phyloP scores from a whole-genome alignment of 2,797 vertebrate genomes.

The Rhinoraja longicauda region DNA sequence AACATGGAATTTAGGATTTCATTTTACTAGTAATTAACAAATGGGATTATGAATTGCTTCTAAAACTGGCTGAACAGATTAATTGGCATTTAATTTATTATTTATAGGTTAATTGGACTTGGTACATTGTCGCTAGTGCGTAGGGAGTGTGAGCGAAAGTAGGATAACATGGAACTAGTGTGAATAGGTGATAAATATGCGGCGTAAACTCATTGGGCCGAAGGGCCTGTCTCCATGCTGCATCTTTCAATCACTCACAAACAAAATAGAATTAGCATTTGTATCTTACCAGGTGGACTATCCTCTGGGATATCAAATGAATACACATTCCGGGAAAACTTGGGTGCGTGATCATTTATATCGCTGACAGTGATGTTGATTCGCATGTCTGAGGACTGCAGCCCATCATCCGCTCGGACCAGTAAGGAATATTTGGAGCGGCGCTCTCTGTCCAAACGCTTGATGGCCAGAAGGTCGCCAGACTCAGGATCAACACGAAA shows the following conservation, averaged over 20 bases:
- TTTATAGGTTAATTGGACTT: background rate
- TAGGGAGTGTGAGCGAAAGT: too few species aligned
- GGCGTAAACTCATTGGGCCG: too few species aligned
- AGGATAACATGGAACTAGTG: too few species aligned
- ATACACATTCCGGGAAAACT: slow-evolving; percentile 79
- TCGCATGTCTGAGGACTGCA: slow-evolving; percentile 88
- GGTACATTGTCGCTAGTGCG: too few species aligned
- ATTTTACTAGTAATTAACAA: background rate
- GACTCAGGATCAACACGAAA: slow-evolving; percentile 91
- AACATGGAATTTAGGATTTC: background rate
- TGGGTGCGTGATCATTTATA: slow-evolving; percentile 86
- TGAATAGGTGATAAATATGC: too few species aligned
- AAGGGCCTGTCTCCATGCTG: too few species aligned
- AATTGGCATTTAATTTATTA: too few species aligned
- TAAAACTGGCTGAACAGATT: background rate
- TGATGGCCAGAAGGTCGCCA: slow-evolving; percentile 85
- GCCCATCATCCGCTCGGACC: slow-evolving; percentile 86
- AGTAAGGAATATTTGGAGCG: slow-evolving; percentile 88
- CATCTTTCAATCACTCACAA: too few species aligned
- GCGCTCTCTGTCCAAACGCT: slow-evolving; percentile 81
- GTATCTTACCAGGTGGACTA: slow-evolving; percentile 68
- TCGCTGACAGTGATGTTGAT: slow-evolving; percentile 93
- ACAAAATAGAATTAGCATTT: background rate
- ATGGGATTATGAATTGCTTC: background rate
- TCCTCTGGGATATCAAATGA: slow-evolving; percentile 91